These are phyloP conservation scores for Caradrina clavipalpis DNA, from an alignment of 2,888 invertebrate genomes.

Conservation along the genomic window DNA sequence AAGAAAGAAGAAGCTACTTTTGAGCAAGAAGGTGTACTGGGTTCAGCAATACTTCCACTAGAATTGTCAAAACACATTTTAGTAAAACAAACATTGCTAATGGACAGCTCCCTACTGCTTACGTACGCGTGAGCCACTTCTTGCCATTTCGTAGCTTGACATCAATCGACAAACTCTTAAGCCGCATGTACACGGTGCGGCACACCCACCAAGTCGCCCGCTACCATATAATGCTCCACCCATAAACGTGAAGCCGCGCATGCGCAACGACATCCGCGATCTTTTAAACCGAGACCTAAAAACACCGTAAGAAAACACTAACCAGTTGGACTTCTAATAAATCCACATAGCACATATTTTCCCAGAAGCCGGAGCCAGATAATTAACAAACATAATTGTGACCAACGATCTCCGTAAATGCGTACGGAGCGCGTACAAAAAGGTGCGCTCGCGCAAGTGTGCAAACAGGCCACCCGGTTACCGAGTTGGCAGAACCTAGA, in stretches of 20 bases:
- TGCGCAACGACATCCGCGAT: slow-evolving; percentile 56
- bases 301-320: slow-evolving; percentile 40
- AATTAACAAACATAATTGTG: slow-evolving; percentile 71
- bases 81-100: background rate
- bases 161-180: slow-evolving; percentile 11
- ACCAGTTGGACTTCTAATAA: slow-evolving; percentile 55
- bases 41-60: too few relatives aligned
- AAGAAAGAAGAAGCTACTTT: too few relatives aligned
- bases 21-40: too few relatives aligned
- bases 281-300: slow-evolving; percentile 55
- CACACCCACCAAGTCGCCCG: slow-evolving; percentile 10
- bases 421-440: slow-evolving; percentile 65
- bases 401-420: slow-evolving; percentile 65
- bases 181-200: slow-evolving; percentile 15
- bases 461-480: slow-evolving; percentile 87
- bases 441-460: slow-evolving; percentile 77
- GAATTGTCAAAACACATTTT: background rate
- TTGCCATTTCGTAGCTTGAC: slow-evolving; percentile 21
- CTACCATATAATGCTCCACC: slow-evolving; percentile 40
- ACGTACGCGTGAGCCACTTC: background rate
- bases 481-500: slow-evolving; percentile 79
- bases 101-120: background rate
- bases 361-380: slow-evolving; percentile 51
- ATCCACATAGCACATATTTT: slow-evolving; percentile 59
- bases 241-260: slow-evolving; percentile 41